Percentiles rank a stretch among this genome's conserved stretches.
phyloP scores from a whole-genome alignment of 2,113 vertebrate species.

The cattle (Bos taurus) region ARS-UCD2.0 NC_037343.1:19955501-19956000 shows the following conservation, averaged over 20 bases:
- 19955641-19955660: not conserved
- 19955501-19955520: slow-evolving; percentile 60
- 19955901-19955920: not conserved
- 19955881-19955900: not conserved
- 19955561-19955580: not conserved
- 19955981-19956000: not conserved
- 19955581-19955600: not conserved
- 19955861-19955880: not conserved
- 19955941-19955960: not conserved
- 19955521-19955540: slow-evolving; percentile 28
- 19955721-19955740: not conserved
- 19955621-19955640: not conserved
- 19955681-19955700: not conserved
- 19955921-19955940: not conserved
- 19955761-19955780: not conserved
- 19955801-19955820: not conserved
- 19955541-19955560: not conserved
- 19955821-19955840: not conserved
- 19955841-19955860: not conserved
- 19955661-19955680: not conserved
- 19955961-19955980: not conserved
- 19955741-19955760: not conserved
- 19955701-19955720: not conserved
- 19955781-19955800: not conserved
- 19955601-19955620: not conserved